A percentile compares a stretch with the other conserved stretches of the same genome.
Conservation (phyloP, 2,113 vertebrate genomes). For the Apus apus region DNA sequence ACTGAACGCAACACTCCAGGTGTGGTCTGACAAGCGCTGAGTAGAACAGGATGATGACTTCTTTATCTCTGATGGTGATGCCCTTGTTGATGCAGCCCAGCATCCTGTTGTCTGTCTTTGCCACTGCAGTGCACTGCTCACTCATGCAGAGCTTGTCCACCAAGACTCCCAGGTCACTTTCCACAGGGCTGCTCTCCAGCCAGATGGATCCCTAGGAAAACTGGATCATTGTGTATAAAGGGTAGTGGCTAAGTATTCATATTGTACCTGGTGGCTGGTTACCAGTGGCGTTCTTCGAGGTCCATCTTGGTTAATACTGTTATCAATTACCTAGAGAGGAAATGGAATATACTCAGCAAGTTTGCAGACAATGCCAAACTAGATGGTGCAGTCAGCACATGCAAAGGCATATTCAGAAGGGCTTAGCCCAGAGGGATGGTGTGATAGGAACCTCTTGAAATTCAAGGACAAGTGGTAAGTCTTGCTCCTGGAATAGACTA, state of each 20-base stretch:
- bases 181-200: no score
- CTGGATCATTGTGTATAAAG: background rate
- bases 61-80: no score
- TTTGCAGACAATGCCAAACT: background rate
- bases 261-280: background rate
- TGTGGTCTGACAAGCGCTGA: no score
- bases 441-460: background rate
- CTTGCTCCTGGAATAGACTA: background rate
- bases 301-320: background rate
- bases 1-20: no score
- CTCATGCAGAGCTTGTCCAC: no score
- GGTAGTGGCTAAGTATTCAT: background rate
- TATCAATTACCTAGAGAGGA: no score
- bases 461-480: background rate
- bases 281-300: background rate
- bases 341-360: background rate
- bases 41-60: no score
- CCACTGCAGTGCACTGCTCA: no score
- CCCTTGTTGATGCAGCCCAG: no score
- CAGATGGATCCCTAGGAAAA: background rate
- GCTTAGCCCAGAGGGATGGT: background rate
- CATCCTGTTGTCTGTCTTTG: no score
- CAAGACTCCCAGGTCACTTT: no score
- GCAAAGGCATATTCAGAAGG: accelerated
- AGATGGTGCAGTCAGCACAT: accelerated